These are phyloP conservation scores for Parochlus steinenii DNA, from an alignment of 2,888 invertebrate genomes.

Conservation along the genomic window DNA sequence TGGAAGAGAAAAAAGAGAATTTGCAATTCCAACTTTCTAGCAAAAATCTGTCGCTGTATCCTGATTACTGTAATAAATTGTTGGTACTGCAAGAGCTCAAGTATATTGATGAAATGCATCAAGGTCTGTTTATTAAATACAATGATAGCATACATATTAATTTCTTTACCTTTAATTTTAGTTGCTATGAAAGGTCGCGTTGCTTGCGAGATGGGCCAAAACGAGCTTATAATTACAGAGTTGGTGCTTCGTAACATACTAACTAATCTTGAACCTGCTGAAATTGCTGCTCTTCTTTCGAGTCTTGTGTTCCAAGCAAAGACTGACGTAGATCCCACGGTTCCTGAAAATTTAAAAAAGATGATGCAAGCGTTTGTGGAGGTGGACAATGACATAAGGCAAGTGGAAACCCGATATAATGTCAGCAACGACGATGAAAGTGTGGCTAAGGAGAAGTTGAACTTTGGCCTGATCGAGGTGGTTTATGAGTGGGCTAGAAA, in stretches of 20 bases:
- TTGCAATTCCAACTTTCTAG: conserved; percentile 64
- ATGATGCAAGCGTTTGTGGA: conserved; percentile 49
- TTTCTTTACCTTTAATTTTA: conserved; percentile 20
- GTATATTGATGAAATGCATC: conserved; percentile 51
- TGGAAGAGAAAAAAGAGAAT: conserved; percentile 49
- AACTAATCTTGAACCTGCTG: conserved; percentile 68
- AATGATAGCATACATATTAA: conserved; percentile 3
- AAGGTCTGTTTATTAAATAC: conserved; percentile 31
- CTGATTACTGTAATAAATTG: conserved; percentile 74
- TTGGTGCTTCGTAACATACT: conserved; percentile 80
- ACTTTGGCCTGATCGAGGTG: conserved; percentile 84
- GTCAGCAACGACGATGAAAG: conserved; percentile 25
- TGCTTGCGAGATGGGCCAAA: conserved; percentile 72
- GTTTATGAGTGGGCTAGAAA: conserved; percentile 94
- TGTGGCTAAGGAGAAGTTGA: conserved; percentile 45
- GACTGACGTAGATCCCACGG: conserved; percentile 39
- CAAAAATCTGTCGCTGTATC: conserved; percentile 69
- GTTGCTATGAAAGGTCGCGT: conserved; percentile 70
- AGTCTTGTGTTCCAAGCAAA: conserved; percentile 84
- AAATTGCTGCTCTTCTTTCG: conserved; percentile 88
- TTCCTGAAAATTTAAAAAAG: conserved; percentile 41
- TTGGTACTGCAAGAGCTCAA: conserved; percentile 57
- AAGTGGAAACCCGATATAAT: conserved; percentile 44
- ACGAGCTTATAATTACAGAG: conserved; percentile 87
- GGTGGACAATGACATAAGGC: conserved; percentile 49